Evolutionary conservation across 1,140 invertebrate species (phyloP).

Genomic region (Ceratina australensis): DNA sequence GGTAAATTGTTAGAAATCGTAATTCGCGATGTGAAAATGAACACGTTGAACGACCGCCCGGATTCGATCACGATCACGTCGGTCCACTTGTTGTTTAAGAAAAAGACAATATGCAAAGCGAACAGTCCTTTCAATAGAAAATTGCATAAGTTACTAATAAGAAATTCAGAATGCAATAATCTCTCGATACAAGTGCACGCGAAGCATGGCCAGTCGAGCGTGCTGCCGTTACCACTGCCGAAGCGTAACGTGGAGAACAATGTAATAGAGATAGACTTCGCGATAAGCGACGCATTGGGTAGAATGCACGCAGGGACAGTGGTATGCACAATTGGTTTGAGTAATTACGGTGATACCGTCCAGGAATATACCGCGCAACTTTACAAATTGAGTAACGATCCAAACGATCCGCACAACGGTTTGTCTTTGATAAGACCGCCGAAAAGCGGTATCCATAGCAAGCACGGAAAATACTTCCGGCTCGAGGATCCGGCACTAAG

Average conservation of each 20-base stretch:
- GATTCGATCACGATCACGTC: slow-evolving; percentile 58
- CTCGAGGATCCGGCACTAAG: slow-evolving; percentile 64
- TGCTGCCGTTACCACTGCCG: slow-evolving; percentile 73
- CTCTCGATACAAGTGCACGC: slow-evolving; percentile 67
- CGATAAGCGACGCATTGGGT: slow-evolving; percentile 61
- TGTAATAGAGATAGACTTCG: slow-evolving; percentile 73
- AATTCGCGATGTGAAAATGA: slow-evolving; percentile 69
- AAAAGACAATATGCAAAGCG: slow-evolving; percentile 68
- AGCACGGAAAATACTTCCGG: slow-evolving; percentile 67
- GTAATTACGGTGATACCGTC: slow-evolving; percentile 36
- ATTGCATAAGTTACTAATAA: slow-evolving; percentile 72
- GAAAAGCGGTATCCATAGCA: slow-evolving; percentile 29
- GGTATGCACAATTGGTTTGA: slow-evolving; percentile 68
- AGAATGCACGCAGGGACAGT: slow-evolving; percentile 69
- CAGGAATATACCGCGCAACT: slow-evolving; percentile 48
- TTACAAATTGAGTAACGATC: slow-evolving; percentile 69
- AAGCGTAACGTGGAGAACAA: slow-evolving; percentile 65
- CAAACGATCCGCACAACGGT: slow-evolving; percentile 73
- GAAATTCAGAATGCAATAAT: slow-evolving; percentile 64
- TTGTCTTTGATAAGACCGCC: slow-evolving; percentile 54
- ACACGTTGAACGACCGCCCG: slow-evolving; percentile 26
- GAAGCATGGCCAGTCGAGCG: slow-evolving; percentile 57
- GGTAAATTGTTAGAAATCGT: slow-evolving; percentile 73
- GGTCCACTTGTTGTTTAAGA: slow-evolving; percentile 67
- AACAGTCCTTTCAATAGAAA: slow-evolving; percentile 73